Percentiles rank a stretch among this genome's conserved stretches.
These are phyloP conservation scores for Chionomys nivalis DNA, from an alignment of 2,113 vertebrate genomes.

Conservation along the genomic window DNA sequence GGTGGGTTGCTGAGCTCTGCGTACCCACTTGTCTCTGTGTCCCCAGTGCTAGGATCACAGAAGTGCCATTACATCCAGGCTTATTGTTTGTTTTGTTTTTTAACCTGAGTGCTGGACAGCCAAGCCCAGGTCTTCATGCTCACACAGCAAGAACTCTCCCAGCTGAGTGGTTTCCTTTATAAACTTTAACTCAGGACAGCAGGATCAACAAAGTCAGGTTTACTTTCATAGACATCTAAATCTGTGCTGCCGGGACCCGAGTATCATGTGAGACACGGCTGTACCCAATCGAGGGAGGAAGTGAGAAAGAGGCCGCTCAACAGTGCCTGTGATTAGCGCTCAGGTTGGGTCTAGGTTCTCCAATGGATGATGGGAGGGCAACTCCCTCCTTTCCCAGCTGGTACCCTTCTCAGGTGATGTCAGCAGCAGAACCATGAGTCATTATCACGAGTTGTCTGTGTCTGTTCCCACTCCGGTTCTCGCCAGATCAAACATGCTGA, in stretches of 20 bases:
- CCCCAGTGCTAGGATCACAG: background rate
- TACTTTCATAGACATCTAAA: background rate
- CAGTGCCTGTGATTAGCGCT: background rate
- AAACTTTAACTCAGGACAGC: background rate
- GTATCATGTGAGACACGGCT: background rate
- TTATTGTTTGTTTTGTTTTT: background rate
- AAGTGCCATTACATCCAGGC: too few species aligned
- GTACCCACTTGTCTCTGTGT: background rate
- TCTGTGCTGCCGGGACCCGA: background rate
- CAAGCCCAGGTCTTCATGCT: background rate
- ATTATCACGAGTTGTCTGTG: background rate
- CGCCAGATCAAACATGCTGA: conserved; percentile 36
- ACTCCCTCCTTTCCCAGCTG: background rate
- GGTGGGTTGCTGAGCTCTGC: background rate
- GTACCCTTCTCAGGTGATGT: background rate
- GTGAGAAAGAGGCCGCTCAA: background rate
- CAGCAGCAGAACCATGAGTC: conserved; percentile 36
- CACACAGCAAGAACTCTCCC: background rate
- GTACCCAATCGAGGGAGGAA: background rate
- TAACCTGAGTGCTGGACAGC: background rate
- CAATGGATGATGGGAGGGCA: background rate
- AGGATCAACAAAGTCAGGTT: background rate
- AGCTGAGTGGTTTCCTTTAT: background rate
- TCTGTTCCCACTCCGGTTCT: background rate
- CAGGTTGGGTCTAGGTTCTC: background rate